Conservation (phyloP, 2,888 invertebrate species). For the Phengaris alcon region DNA sequence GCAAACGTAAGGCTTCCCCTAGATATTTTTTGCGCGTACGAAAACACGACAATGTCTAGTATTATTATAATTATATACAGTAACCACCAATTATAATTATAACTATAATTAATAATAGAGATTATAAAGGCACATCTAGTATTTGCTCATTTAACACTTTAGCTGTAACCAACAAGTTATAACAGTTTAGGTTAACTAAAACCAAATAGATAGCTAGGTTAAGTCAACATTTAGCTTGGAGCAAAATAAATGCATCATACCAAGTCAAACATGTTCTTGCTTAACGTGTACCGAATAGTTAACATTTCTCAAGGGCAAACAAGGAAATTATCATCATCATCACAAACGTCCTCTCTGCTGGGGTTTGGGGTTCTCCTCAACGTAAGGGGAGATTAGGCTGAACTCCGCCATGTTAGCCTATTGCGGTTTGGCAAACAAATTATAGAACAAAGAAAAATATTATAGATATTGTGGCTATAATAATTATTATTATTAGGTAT, state of each 20-base stretch:
- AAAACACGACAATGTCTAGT: too few relatives aligned
- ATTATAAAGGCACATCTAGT: background rate
- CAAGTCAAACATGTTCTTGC: constrained; percentile 31
- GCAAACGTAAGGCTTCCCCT: too few relatives aligned
- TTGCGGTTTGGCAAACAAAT: too few relatives aligned
- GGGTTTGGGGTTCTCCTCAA: background rate
- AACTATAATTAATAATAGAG: too few relatives aligned
- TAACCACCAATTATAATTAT: too few relatives aligned
- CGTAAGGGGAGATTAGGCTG: too few relatives aligned
- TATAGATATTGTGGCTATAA: too few relatives aligned
- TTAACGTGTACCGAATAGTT: constrained; percentile 31
- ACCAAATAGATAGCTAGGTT: constrained; percentile 46
- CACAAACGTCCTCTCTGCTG: background rate
- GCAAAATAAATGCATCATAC: constrained; percentile 49
- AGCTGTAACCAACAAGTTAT: background rate
- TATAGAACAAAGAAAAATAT: too few relatives aligned
- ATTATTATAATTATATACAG: too few relatives aligned
- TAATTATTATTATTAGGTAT: too few relatives aligned
- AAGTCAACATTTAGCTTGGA: constrained; percentile 49
- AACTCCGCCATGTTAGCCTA: too few relatives aligned
- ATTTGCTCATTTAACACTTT: background rate
- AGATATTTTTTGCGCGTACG: too few relatives aligned
- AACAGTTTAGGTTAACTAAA: constrained; percentile 15
- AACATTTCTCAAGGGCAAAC: constrained; percentile 12
- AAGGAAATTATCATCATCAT: background rate